Evolutionary conservation across 2,888 invertebrate species (phyloP), one percentile per base, ranked within the genome.

Genomic region (Hirtodrosophila alboralis): DNA sequence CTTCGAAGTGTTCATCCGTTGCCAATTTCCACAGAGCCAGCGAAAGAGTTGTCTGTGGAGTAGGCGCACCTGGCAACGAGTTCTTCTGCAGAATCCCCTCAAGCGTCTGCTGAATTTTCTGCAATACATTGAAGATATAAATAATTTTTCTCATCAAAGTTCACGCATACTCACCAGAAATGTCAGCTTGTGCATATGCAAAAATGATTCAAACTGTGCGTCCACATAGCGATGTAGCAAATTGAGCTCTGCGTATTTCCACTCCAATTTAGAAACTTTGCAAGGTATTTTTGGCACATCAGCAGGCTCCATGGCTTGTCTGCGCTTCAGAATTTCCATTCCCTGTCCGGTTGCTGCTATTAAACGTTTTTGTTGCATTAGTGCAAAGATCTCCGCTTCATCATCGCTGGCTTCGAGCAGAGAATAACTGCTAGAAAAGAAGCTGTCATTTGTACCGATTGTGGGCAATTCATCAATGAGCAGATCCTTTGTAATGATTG

Each of bases 1-100:
- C 89, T 40, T 90, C 90, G 26, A 90, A 89, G 44, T 90, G 90
- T 38, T 90, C 90, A 53, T 90, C 89, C 2, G 89, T 90, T 9
- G 89, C 67, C 1, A 90, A 62, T 47, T 90, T 90, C 90, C 90
- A 90, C 8, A 90, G 43, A 1, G 90, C 86, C 10, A 90, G 65
- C 0, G 89, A 89, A 2, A 90, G 80, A 2, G 85, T 86, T 0
- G 89, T 89, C 47, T 88, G 87, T 0, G 87, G 84, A 51, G 60
- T 54, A 0, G 77, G 73, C 6, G 61, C 43, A 2, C 67, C 77
- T 1, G 75, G 49, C 9, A 71, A 9, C 2, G 64, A 41, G 12
- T 76, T 61, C 2, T 58, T 33, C 8, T 53, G 16, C 5, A 81
- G 21, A n/a, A 48, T 64, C 6, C 34, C 53, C 30, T 61, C 79